phyloP scores from a whole-genome alignment of 2,888 invertebrate genomes.

The Cryptosula pallasiana region DNA sequence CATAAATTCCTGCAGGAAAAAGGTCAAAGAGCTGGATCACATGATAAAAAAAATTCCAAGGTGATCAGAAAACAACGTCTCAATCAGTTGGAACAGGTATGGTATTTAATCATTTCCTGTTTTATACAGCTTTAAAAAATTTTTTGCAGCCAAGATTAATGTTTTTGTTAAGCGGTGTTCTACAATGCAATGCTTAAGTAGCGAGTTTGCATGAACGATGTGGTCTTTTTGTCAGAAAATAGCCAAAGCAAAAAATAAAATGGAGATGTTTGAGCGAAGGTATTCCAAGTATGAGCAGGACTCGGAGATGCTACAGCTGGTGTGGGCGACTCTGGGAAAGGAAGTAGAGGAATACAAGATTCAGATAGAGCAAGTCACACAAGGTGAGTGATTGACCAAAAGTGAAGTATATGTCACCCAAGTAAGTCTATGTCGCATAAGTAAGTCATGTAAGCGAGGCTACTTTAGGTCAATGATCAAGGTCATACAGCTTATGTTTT shows the following conservation, averaged over 20 bases:
- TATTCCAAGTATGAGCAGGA: conserved; percentile 55
- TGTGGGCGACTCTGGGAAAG: conserved; percentile 69
- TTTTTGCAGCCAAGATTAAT: too few species aligned
- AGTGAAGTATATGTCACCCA: too few species aligned
- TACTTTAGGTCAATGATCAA: too few species aligned
- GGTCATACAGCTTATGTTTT: too few species aligned
- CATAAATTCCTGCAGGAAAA: conserved; percentile 25
- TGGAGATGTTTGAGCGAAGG: conserved; percentile 51
- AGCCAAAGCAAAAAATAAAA: conserved; percentile 65
- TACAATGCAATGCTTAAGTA: too few species aligned
- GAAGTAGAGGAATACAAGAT: conserved; percentile 57
- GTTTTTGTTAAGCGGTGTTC: too few species aligned
- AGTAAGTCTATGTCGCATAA: too few species aligned
- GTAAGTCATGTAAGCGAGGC: too few species aligned
- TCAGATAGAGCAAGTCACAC: conserved; percentile 31
- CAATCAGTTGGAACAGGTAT: conserved; percentile 61
- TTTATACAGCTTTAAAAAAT: too few species aligned
- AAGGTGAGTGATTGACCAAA: too few species aligned
- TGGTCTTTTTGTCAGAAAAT: conserved; percentile 54
- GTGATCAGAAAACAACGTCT: conserved; percentile 66
- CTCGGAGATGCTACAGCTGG: conserved; percentile 71
- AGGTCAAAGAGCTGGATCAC: conserved; percentile 49
- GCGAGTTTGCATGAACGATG: neutral
- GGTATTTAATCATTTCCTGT: too few species aligned
- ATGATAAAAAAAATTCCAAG: conserved; percentile 75